Evolutionary conservation across 2,888 invertebrate genomes (phyloP).

Genomic region (Ennomos erosarius): DNA sequence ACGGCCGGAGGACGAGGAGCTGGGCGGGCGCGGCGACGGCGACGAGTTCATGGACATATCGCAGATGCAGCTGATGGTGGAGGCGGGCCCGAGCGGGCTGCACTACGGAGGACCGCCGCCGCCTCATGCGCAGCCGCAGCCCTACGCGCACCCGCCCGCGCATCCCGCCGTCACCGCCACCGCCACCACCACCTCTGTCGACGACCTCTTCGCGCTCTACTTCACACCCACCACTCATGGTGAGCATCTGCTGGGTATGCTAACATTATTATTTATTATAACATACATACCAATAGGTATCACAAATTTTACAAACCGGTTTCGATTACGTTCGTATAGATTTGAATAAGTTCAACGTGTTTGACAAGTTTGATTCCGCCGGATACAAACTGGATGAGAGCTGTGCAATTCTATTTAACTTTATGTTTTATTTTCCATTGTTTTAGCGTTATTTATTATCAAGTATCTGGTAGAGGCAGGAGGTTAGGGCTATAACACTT

Average conservation of each 20-base stretch:
- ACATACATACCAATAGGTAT: conserved; percentile 9
- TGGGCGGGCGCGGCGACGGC: conserved; percentile 79
- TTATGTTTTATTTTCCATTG: conserved; percentile 7
- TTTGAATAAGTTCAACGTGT: conserved; percentile 40
- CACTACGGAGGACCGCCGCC: conserved; percentile 79
- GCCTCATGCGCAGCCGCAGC: conserved; percentile 78
- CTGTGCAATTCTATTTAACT: conserved; percentile 26
- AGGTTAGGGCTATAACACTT: no score
- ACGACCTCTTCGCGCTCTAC: conserved; percentile 91
- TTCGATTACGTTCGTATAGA: conserved; percentile 33
- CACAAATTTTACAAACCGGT: conserved; percentile 39
- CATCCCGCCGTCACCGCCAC: conserved; percentile 71
- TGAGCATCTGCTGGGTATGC: conserved; percentile 64
- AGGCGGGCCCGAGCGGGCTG: conserved; percentile 83
- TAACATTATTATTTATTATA: background rate
- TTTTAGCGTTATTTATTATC: no score
- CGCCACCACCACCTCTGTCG: conserved; percentile 86
- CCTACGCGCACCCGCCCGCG: conserved; percentile 62
- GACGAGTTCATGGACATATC: conserved; percentile 94
- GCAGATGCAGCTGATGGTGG: conserved; percentile 91
- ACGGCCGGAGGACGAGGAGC: conserved; percentile 89
- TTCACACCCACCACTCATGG: conserved; percentile 88
- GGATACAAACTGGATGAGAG: conserved; percentile 34
- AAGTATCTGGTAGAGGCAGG: no score
- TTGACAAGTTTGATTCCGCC: conserved; percentile 39